A percentile compares a stretch with the other conserved stretches of the same genome.
phyloP scores from a whole-genome alignment of 2,113 vertebrate species.

The Poicephalus gulielmi region DNA sequence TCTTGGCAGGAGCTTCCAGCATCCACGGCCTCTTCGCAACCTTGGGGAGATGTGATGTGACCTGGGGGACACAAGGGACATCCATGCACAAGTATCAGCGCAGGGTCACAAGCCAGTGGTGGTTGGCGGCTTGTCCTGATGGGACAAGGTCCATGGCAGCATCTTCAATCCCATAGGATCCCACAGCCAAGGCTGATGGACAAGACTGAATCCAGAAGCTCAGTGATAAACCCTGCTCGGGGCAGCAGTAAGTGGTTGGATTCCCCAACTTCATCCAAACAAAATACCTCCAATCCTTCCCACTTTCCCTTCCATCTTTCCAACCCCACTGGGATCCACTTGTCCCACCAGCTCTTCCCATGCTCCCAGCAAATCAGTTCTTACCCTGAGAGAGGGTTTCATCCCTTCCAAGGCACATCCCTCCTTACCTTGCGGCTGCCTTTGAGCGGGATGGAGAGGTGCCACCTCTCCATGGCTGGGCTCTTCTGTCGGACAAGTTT shows the following conservation, averaged over 20 bases:
- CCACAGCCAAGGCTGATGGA: not conserved
- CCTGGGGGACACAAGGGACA: not conserved
- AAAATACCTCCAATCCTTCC: not conserved
- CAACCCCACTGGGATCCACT: not conserved
- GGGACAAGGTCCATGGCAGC: not conserved
- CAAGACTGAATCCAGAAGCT: not conserved
- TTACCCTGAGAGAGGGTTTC: not conserved
- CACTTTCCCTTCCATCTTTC: not conserved
- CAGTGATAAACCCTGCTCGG: not conserved
- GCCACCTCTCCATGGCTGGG: constrained; percentile 29
- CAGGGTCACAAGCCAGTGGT: accelerated
- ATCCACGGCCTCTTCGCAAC: constrained; percentile 54
- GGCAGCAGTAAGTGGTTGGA: not conserved
- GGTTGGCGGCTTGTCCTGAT: not conserved
- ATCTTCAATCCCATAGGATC: not conserved
- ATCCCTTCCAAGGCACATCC: not conserved
- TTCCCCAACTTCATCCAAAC: not conserved
- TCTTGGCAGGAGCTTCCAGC: not conserved
- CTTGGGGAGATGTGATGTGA: constrained; percentile 66
- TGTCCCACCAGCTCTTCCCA: not conserved
- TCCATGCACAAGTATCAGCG: accelerated
- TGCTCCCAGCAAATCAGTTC: not conserved
- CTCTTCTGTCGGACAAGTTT: constrained; percentile 70
- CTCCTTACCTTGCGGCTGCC: constrained; percentile 76
- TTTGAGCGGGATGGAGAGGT: constrained; percentile 58